These are phyloP conservation scores for Xylocampa areola DNA, from an alignment of 2,888 invertebrate genomes.

Conservation along the genomic window DNA sequence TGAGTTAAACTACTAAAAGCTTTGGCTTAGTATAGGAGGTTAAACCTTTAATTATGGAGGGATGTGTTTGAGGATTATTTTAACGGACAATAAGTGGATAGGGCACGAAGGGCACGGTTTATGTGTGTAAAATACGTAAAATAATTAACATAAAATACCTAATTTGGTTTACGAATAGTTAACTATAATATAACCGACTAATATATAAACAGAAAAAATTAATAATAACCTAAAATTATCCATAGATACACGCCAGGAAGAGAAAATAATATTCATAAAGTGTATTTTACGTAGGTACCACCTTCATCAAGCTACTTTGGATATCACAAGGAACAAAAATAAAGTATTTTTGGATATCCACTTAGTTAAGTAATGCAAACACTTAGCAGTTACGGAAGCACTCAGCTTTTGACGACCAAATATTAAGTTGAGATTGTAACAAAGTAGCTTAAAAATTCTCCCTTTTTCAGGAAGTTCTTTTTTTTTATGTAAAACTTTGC, in stretches of 20 bases:
- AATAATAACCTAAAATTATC: background rate
- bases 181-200: too few relatives aligned
- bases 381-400: constrained; percentile 44
- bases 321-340: constrained; percentile 22
- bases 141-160: too few relatives aligned
- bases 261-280: background rate
- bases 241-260: too few relatives aligned
- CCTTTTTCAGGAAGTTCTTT: too few relatives aligned
- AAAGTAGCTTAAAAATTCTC: constrained; percentile 33
- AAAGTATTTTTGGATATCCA: constrained; percentile 33
- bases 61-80: constrained; percentile 1
- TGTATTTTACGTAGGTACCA: background rate
- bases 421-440: constrained; percentile 45
- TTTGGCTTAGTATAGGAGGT: constrained; percentile 16
- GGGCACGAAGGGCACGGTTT: background rate
- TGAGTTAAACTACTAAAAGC: constrained; percentile 50
- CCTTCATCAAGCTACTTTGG: constrained; percentile 10
- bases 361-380: constrained; percentile 50
- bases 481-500: too few relatives aligned
- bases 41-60: constrained; percentile 12
- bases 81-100: background rate
- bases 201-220: too few relatives aligned
- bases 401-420: constrained; percentile 45
- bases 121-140: background rate
- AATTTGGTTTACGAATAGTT: too few relatives aligned